Evolutionary conservation across 2,797 vertebrate species (phyloP).

Genomic region (Psittacula derbiana): DNA sequence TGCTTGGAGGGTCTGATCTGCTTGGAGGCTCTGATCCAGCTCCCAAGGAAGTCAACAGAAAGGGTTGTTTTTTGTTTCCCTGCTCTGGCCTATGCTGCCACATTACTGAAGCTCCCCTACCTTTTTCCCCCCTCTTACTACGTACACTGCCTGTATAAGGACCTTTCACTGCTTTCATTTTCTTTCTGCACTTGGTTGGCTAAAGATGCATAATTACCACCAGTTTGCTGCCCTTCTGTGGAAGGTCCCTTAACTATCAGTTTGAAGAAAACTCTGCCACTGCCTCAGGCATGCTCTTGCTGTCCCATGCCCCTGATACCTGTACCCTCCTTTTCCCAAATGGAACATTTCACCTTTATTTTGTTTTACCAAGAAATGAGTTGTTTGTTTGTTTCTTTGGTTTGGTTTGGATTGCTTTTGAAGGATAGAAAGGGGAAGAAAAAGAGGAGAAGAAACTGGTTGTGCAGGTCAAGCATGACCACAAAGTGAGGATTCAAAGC

Average conservation of each 20-base stretch:
- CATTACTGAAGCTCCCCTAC: neutral
- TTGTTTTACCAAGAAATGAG: conserved; percentile 38
- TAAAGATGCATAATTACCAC: conserved; percentile 41
- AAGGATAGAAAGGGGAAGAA: neutral
- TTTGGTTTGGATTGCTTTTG: conserved; percentile 43
- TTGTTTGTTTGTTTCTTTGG: conserved; percentile 38
- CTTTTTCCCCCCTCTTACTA: neutral
- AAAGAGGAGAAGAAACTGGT: conserved; percentile 16
- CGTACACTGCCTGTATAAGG: neutral
- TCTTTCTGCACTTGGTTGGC: conserved; percentile 44
- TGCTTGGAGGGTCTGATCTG: neutral
- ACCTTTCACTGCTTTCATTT: conserved; percentile 48
- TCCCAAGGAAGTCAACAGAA: conserved; percentile 10
- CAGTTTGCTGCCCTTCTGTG: conserved; percentile 18
- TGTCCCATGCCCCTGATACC: conserved; percentile 44
- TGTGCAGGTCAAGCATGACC: neutral
- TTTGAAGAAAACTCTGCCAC: conserved; percentile 22
- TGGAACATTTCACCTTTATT: conserved; percentile 51
- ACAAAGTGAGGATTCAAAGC: neutral
- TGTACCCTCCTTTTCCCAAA: conserved; percentile 40
- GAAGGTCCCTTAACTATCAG: conserved; percentile 14
- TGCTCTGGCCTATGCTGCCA: conserved; percentile 18
- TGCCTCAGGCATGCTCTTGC: conserved; percentile 68
- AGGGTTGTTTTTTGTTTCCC: neutral
- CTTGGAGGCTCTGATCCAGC: neutral